Conservation (phyloP, 2,888 invertebrate genomes). For the Tenthredo livida region DNA sequence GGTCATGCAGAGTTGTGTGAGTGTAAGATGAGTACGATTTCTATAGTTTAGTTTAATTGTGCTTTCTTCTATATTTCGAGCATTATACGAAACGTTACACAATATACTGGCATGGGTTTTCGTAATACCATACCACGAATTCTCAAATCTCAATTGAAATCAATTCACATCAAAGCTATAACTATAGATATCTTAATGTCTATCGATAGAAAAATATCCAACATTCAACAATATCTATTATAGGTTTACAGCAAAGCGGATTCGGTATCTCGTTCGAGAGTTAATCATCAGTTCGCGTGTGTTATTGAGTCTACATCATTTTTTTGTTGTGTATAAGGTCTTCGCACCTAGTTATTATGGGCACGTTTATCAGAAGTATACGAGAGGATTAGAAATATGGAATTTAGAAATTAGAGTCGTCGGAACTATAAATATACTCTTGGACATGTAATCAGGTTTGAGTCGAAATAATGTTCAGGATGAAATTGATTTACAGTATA, state of each 20-base stretch:
- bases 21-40: conserved; percentile 3
- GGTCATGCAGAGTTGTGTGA: background rate
- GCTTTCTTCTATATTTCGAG: background rate
- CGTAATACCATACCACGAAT: conserved; percentile 1
- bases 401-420: conserved; percentile 7
- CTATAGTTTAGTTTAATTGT: background rate
- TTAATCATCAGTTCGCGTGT: background rate
- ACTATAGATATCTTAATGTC: background rate
- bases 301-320: conserved; percentile 25
- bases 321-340: background rate
- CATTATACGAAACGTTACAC: background rate
- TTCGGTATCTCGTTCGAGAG: conserved; percentile 4
- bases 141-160: background rate
- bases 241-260: background rate
- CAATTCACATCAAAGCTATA: background rate
- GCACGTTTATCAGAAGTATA: conserved; percentile 15
- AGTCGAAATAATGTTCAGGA: background rate
- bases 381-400: background rate
- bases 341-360: conserved; percentile 12
- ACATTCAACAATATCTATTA: conserved; percentile 9
- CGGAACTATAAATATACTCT: conserved; percentile 9
- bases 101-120: background rate
- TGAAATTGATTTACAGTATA: conserved; percentile 8
- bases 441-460: conserved; percentile 7
- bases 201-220: background rate